Conservation (phyloP, 1,140 invertebrate genomes). For the Acromyrmex echinatior region DNA sequence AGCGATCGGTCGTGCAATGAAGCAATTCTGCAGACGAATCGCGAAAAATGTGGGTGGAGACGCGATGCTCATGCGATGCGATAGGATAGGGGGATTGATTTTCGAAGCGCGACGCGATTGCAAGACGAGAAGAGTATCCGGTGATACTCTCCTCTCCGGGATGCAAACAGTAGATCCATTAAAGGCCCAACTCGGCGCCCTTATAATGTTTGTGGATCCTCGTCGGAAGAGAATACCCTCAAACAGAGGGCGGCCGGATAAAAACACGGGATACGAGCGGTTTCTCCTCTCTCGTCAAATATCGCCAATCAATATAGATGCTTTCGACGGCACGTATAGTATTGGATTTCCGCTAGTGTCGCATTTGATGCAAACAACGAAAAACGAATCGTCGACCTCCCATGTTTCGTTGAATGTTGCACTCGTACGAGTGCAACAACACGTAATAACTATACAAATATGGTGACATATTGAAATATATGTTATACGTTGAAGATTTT, state of each 20-base stretch:
- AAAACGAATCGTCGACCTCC: background rate
- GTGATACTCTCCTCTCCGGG: constrained; percentile 67
- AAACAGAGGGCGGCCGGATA: constrained; percentile 23
- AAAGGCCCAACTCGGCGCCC: constrained; percentile 61
- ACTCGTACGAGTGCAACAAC: background rate
- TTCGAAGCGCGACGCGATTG: constrained; percentile 57
- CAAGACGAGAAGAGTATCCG: constrained; percentile 53
- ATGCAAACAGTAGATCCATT: constrained; percentile 78
- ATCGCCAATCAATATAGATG: constrained; percentile 48
- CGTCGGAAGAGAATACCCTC: constrained; percentile 62
- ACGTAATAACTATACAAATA: background rate
- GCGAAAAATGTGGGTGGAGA: constrained; percentile 39
- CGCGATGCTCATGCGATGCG: background rate
- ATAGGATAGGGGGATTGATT: constrained; percentile 67
- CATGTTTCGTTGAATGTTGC: background rate
- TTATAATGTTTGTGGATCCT: constrained; percentile 68
- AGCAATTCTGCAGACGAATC: constrained; percentile 43
- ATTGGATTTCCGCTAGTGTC: constrained; percentile 34
- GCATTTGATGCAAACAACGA: constrained; percentile 34
- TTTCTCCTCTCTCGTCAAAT: constrained; percentile 54
- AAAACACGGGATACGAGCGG: constrained; percentile 54
- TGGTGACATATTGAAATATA: background rate
- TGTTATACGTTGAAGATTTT: background rate
- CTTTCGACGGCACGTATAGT: background rate
- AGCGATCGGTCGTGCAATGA: constrained; percentile 30